Percentiles rank a stretch among this genome's conserved stretches.
phyloP scores from a whole-genome alignment of 2,113 vertebrate genomes.

The Butastur rufipennis region DNA sequence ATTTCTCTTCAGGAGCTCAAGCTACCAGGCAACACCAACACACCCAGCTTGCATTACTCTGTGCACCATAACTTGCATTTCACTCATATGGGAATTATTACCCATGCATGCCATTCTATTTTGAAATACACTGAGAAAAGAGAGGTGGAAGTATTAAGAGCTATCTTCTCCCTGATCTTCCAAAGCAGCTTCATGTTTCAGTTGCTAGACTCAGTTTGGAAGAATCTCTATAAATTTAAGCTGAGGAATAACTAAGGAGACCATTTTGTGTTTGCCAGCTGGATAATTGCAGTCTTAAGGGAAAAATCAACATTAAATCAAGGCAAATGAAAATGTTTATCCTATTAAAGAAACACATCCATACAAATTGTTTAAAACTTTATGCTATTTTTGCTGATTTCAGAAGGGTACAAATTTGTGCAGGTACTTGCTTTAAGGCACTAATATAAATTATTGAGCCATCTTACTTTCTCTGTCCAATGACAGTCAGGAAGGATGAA shows the following conservation, averaged over 20 bases:
- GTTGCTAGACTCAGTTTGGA: background rate
- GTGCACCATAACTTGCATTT: background rate
- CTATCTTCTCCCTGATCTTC: background rate
- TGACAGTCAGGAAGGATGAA: background rate
- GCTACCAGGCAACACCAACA: background rate
- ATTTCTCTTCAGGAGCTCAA: background rate
- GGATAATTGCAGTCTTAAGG: background rate
- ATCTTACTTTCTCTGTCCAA: background rate
- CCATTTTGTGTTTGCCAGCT: background rate
- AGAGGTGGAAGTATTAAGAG: background rate
- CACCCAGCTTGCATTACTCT: fast-evolving
- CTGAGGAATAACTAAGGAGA: background rate
- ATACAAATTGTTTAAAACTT: background rate
- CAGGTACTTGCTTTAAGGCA: background rate
- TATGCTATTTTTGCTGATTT: background rate
- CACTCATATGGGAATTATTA: background rate
- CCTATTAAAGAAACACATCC: background rate
- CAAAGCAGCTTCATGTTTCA: background rate
- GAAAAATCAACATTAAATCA: background rate
- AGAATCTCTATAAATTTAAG: background rate
- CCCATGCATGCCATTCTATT: background rate
- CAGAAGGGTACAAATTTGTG: background rate
- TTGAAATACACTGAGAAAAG: background rate
- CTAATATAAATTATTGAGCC: background rate
- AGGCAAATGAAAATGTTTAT: background rate